A percentile compares a stretch with the other conserved stretches of the same genome.
These are phyloP conservation scores for Ficedula albicollis DNA, from an alignment of 2,797 vertebrate species.

Conservation along the genomic window DNA sequence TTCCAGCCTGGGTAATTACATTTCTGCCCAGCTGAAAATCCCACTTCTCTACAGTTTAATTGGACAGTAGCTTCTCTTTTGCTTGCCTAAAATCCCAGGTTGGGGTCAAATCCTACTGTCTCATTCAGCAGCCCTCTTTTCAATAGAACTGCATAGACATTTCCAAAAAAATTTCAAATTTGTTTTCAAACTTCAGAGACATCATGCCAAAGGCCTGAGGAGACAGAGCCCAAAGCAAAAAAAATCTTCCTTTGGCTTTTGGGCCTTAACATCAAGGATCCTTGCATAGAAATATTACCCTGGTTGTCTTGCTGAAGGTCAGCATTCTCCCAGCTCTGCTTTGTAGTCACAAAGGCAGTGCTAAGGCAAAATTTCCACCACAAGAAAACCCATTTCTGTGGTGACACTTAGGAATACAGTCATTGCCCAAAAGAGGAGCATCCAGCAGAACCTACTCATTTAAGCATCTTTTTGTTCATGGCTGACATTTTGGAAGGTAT, in stretches of 20 bases:
- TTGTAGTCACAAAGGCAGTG: not conserved
- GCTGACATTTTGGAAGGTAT: not conserved
- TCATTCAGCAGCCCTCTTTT: not conserved
- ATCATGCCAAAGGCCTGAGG: not conserved
- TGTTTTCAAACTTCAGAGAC: not conserved
- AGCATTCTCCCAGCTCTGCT: not conserved
- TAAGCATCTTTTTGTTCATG: not conserved
- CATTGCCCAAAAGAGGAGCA: not conserved
- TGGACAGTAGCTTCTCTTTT: not conserved
- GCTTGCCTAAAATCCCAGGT: not conserved
- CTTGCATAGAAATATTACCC: not conserved
- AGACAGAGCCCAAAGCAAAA: not conserved
- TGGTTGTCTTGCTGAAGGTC: not conserved
- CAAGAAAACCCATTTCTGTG: not conserved
- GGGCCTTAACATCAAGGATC: not conserved
- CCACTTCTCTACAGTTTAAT: not conserved
- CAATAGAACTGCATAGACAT: not conserved
- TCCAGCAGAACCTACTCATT: not conserved
- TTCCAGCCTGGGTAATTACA: conserved; percentile 28
- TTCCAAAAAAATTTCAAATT: not conserved
- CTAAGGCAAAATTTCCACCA: not conserved
- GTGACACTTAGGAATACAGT: not conserved
- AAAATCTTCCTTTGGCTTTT: not conserved
- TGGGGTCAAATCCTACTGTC: not conserved
- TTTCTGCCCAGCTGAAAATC: conserved; percentile 17